Conservation (phyloP, 2,113 vertebrate species). For the Larimichthys crocea region DNA sequence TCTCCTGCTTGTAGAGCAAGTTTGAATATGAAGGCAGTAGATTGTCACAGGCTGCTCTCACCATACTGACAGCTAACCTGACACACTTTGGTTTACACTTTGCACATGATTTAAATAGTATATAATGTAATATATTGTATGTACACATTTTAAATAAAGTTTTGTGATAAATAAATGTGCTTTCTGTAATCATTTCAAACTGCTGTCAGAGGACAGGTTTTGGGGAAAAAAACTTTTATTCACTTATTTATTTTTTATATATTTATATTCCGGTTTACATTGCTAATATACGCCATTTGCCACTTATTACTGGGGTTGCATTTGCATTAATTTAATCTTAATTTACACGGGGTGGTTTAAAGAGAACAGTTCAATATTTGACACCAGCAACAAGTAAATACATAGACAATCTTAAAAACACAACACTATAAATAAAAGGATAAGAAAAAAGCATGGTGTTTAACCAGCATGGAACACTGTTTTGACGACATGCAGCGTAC, state of each 20-base stretch:
- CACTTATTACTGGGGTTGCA: no score
- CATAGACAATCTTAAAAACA: neutral
- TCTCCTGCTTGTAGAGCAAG: constrained; percentile 4
- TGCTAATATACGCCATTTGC: neutral
- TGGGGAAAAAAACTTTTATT: neutral
- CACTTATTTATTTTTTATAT: neutral
- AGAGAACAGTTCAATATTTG: no score
- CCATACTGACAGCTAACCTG: neutral
- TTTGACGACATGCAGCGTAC: neutral
- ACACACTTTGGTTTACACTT: constrained; percentile 52
- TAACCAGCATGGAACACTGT: neutral
- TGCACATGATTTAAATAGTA: constrained; percentile 71
- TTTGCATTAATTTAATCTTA: neutral
- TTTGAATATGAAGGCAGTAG: constrained; percentile 44
- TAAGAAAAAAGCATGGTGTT: no score
- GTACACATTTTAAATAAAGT: constrained; percentile 83
- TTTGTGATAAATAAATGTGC: constrained; percentile 49
- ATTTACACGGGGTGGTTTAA: neutral
- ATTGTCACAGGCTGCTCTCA: constrained; percentile 7
- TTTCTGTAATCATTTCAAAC: neutral
- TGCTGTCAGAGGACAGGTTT: neutral
- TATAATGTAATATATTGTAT: constrained; percentile 68
- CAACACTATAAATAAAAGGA: neutral
- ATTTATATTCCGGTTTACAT: neutral
- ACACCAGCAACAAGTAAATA: neutral